Evolutionary conservation across 2,113 vertebrate genomes (phyloP).

Genomic region (Catharus minimus): DNA sequence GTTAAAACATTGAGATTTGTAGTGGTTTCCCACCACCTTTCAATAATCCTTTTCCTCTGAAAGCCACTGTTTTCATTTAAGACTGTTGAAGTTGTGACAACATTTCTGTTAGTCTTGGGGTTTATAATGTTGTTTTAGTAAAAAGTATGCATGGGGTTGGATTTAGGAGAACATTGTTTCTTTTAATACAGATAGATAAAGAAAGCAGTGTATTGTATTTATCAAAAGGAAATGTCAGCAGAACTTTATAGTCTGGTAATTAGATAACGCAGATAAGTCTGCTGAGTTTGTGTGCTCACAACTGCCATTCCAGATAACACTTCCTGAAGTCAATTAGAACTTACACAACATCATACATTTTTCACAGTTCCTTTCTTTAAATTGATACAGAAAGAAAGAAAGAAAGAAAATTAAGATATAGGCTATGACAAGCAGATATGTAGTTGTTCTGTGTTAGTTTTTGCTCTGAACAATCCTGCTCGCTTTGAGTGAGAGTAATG

Average conservation of each 20-base stretch:
- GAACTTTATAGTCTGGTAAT: slow-evolving; percentile 67
- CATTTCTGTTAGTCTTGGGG: slow-evolving; percentile 38
- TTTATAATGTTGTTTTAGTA: slow-evolving; percentile 42
- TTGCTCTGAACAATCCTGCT: not conserved
- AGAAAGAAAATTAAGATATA: not conserved
- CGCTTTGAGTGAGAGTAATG: accelerated
- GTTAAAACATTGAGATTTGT: slow-evolving; percentile 1
- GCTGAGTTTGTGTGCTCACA: slow-evolving; percentile 55
- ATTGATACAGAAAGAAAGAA: not conserved
- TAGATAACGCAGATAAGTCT: slow-evolving; percentile 66
- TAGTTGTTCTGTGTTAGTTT: not conserved
- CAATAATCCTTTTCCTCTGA: slow-evolving; percentile 21
- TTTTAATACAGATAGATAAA: slow-evolving; percentile 58
- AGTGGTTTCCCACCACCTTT: not conserved
- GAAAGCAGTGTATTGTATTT: slow-evolving; percentile 58
- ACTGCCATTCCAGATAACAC: slow-evolving; percentile 59
- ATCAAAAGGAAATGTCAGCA: slow-evolving; percentile 73
- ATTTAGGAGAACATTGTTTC: slow-evolving; percentile 48
- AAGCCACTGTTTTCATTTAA: slow-evolving; percentile 3
- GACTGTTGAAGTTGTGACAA: slow-evolving; percentile 8
- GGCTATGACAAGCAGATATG: not conserved
- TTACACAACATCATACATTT: slow-evolving; percentile 19
- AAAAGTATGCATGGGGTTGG: slow-evolving; percentile 9
- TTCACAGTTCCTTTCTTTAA: not conserved
- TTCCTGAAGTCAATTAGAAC: slow-evolving; percentile 65